A percentile compares a stretch with the other conserved stretches of the same genome.
phyloP scores from a whole-genome alignment of 2,797 vertebrate genomes.

The Propithecus perrieri region DNA sequence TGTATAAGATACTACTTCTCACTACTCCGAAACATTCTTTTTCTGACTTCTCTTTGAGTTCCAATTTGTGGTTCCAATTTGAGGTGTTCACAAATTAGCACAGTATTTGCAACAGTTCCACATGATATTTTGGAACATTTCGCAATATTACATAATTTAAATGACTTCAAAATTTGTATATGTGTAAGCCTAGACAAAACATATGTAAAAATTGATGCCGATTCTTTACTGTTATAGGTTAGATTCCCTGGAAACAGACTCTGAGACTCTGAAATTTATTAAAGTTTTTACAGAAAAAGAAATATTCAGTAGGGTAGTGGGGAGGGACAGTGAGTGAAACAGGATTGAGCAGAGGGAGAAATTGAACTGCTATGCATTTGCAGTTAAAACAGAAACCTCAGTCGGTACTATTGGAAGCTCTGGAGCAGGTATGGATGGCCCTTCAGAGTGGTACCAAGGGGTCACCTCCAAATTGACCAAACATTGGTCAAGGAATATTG shows the following conservation, averaged over 20 bases:
- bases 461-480: background rate
- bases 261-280: background rate
- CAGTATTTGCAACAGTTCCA: background rate
- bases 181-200: background rate
- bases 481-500: background rate
- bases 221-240: background rate
- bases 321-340: background rate
- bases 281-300: background rate
- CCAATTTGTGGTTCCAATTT: background rate
- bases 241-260: background rate
- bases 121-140: slow-evolving; percentile 16
- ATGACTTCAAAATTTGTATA: background rate
- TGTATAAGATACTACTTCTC: background rate
- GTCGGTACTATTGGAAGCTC: background rate
- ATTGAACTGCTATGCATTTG: background rate
- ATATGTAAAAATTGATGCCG: background rate
- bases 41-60: background rate
- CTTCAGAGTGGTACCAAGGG: background rate
- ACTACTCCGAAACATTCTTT: background rate
- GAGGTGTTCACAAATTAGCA: background rate
- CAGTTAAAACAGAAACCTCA: slow-evolving; percentile 1
- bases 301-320: background rate
- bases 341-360: background rate
- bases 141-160: background rate
- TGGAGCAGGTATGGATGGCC: background rate